Evolutionary conservation across 2,888 invertebrate genomes (phyloP).

Genomic region (Marronus borbonicus): DNA sequence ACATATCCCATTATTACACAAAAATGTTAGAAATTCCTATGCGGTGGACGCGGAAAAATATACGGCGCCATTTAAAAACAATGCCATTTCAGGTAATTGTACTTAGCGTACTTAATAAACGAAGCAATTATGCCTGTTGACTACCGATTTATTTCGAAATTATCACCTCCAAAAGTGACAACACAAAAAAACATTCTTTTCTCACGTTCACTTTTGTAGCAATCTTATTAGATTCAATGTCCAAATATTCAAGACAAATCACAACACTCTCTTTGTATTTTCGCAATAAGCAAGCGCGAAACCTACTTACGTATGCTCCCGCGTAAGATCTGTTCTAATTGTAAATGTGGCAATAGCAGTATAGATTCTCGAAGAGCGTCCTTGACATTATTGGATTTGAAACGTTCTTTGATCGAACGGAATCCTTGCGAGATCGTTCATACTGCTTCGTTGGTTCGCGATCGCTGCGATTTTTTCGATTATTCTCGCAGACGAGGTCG

Average conservation of each 20-base stretch:
- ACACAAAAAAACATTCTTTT: neutral
- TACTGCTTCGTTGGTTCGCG: neutral
- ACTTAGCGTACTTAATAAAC: no score
- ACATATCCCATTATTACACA: no score
- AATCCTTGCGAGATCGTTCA: slow-evolving; percentile 1
- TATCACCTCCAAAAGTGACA: neutral
- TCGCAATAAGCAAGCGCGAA: neutral
- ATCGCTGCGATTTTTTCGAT: slow-evolving; percentile 5
- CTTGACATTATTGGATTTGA: slow-evolving; percentile 26
- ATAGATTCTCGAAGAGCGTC: slow-evolving; percentile 1
- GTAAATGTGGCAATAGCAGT: neutral
- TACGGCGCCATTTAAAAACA: no score
- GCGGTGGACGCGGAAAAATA: no score
- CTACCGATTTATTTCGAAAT: neutral
- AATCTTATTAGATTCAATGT: neutral
- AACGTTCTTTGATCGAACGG: neutral
- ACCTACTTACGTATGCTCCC: neutral
- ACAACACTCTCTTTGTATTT: no score
- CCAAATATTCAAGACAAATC: slow-evolving; percentile 2
- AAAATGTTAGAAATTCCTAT: no score
- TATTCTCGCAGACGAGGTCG: slow-evolving; percentile 17
- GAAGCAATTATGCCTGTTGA: no score
- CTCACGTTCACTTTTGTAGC: slow-evolving; percentile 8
- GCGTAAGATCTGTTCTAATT: neutral
- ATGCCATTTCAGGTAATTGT: no score